Base-by-base conservation (phyloP, 2,113 vertebrate genomes). In the Psittacus erithacus region DNA sequence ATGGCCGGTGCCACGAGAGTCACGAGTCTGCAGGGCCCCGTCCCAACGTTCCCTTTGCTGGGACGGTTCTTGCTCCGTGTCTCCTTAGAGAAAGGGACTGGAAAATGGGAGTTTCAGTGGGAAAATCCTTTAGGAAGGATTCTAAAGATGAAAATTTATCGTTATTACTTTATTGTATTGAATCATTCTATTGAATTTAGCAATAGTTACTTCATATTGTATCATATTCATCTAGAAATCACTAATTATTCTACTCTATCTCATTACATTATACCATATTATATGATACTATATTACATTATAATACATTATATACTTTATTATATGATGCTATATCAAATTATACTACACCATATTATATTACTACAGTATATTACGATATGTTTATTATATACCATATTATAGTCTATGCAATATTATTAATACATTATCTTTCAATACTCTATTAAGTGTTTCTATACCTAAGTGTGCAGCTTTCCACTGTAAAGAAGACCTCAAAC, bases 31-130 rank as follows among this genome's bases (percentile, higher is more conserved):
- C 41, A 13, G 0, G 3, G 75, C 10, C 76, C 43, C 68, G 65
- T 63, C 16, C 62, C 31, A 2, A 2, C 1, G 8, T 29, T 43
- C 55, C 39, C 64, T 31, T 17, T 5, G 0, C 39, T 13, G 35
- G 59, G 15, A 11, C 9, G 2, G 16, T 1, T n/a, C 35, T 39
- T 11, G 15, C 8, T 28, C n/a, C 0, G 1, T 1, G 3, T 16
- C 15, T 27, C 70, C 29, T 23, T 15, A 6, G 31, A 11, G 28
- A 39, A 41, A 67, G 24, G 39, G 38, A 50, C 10, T 29, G 22
- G 23, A 19, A 13, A 2, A 29, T 3, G 16, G 9, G 3, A 59
- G 13, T 17, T 67, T 52, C 43, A 10, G 33, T 24, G 23, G 57
- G 57, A 15, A 59, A 35, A 35, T 59, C 57, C 11, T 39, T 9